A percentile compares a stretch with the other conserved stretches of the same genome.
Evolutionary conservation across 2,797 vertebrate genomes (phyloP).

Genomic region (Anas acuta): DNA sequence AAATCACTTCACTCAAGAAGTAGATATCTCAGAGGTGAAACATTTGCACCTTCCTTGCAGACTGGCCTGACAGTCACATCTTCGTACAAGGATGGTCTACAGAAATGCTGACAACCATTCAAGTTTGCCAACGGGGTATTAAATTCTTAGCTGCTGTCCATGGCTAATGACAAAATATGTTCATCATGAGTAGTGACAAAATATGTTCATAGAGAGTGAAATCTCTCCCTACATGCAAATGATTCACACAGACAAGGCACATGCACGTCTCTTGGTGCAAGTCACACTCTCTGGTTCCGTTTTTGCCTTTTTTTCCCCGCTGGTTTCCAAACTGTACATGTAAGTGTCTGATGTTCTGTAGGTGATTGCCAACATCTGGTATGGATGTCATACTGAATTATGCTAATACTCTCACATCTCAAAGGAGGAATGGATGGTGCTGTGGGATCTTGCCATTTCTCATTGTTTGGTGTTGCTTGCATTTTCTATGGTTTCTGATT

Average conservation of each 20-base stretch:
- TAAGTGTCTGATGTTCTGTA: conserved; percentile 9
- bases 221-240: background rate
- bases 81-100: background rate
- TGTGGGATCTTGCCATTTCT: conserved; percentile 59
- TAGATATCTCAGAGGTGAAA: background rate
- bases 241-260: background rate
- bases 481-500: conserved; percentile 45
- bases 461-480: conserved; percentile 73
- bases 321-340: background rate
- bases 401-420: conserved; percentile 45
- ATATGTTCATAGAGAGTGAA: background rate
- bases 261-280: background rate
- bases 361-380: conserved; percentile 76
- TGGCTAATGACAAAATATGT: background rate
- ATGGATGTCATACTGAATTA: conserved; percentile 57
- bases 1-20: background rate
- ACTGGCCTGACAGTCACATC: background rate
- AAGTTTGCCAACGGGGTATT: background rate
- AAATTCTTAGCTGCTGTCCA: background rate
- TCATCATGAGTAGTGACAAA: background rate
- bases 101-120: background rate
- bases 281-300: background rate
- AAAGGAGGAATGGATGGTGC: conserved; percentile 12
- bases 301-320: background rate
- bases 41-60: background rate